Base-by-base conservation (phyloP, 2,888 invertebrate genomes). In the Trichopria drosophilae region DNA sequence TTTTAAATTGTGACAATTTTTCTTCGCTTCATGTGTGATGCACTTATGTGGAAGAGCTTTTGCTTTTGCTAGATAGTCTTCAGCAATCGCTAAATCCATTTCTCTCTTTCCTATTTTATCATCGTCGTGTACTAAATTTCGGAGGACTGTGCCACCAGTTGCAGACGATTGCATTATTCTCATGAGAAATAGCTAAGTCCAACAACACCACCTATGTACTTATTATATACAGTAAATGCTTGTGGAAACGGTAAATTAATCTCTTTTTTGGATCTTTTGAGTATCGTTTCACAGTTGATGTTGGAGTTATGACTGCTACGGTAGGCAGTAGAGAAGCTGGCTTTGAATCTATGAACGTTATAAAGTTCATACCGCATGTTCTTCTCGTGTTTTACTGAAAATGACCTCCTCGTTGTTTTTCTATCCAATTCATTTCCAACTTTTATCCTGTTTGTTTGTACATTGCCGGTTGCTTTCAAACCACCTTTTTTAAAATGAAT, bases 351-450 rank as follows among this genome's bases (percentile, higher is more conserved):
- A n/a, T n/a, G n/a, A n/a, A n/a, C n/a, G n/a, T n/a, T n/a, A n/a
- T n/a, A n/a, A n/a, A n/a, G n/a, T n/a, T n/a, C n/a, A n/a, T n/a
- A 9, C 52, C 52, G 32, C 49, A n/a, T 52, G 20, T 49, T 51
- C 22, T 44, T 45, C 9, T 57, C 48, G 40, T 57, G 45, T 35
- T 47, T 31, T 32, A 41, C 44, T 12, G 22, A 15, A 41, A 36
- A 53, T 18, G 56, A 46, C 15, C 51, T 51, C 51, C 53, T 41
- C 31, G 32, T 37, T 39, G 49, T 47, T 19, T 57, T 57, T 35
- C 50, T 49, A 12, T 34, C 22, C 24, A 53, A 10, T 10, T 29
- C 28, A 31, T 49, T 42, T 40, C 47, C 47, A 28, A 16, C 51
- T 35, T 42, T 40, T n/a, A 50, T 40, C 43, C 55, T 22, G 22